Evolutionary conservation across 2,888 invertebrate species (phyloP), one percentile per base, ranked within the genome.

Genomic region (Conchocele bisecta): DNA sequence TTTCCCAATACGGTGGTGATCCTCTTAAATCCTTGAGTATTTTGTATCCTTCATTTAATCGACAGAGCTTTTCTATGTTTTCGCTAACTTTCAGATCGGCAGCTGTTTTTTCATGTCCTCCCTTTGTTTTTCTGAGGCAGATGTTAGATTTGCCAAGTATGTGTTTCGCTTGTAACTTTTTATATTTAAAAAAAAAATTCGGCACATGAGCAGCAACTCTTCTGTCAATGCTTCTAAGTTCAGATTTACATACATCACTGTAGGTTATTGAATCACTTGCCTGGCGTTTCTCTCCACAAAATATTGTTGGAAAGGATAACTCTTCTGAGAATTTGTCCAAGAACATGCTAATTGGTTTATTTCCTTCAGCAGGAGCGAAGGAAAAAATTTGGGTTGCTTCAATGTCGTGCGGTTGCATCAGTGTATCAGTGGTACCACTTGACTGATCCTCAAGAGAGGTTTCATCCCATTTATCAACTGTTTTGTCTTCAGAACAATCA

Each of bases 1-100:
- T 20, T 44, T 75, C 53, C 50, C 50, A 71, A 41, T 75, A 74
- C 15, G 77, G 57, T 24, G 74, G 77, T n/a, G 70, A 70, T 9
- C 67, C 70, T 35, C 66, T 26, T 17, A 74, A 35, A 7, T 50
- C 26, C 50, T 48, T 41, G 2, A 76, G 28, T 2, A 76, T 41
- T 22, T 20, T 58, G 41, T 50, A 77, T 6, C 77, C 74, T 37
- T 71, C 53, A 60, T 77, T 48, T 17, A 37, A 28, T 6, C n/a
- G 7, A 29, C 50, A 3, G 0, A 75, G 15, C 4, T 58, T 35
- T 7, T 67, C 7, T 3, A 71, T 7, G 48, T 37, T 33, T n/a
- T 35, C 53, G 7, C n/a, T 2, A 29, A 28, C 7, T 22, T 42
- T 51, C 15, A 72, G 4, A 5, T 57, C 56, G 1, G 29, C 48